Conservation (phyloP, 2,797 vertebrate genomes). For the Helicolenus hilgendorfi region DNA sequence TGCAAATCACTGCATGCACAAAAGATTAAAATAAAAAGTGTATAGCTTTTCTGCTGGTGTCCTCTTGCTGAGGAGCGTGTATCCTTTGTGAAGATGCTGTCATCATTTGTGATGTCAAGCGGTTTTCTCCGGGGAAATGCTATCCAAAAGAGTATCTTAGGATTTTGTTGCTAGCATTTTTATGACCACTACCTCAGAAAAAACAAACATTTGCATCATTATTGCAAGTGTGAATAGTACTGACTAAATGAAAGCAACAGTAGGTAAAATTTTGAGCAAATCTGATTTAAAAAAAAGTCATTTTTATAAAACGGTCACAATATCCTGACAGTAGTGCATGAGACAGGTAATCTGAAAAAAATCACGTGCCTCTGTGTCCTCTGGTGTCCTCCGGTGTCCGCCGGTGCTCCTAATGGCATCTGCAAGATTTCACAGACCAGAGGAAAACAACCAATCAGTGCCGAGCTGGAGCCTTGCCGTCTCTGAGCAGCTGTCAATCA, state of each 20-base stretch:
- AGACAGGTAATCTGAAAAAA: too few relatives aligned
- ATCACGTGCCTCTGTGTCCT: too few relatives aligned
- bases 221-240: slow-evolving; percentile 6
- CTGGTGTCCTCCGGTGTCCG: too few relatives aligned
- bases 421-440: too few relatives aligned
- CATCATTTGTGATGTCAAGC: slow-evolving; percentile 30
- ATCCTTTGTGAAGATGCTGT: slow-evolving; percentile 27
- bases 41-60: slow-evolving; percentile 10
- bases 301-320: too few relatives aligned
- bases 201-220: slow-evolving; percentile 35
- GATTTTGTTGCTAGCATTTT: not conserved
- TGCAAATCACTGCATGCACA: slow-evolving; percentile 60
- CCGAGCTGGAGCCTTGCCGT: too few relatives aligned
- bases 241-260: slow-evolving; percentile 33
- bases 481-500: too few relatives aligned
- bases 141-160: not conserved
- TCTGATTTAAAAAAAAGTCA: too few relatives aligned
- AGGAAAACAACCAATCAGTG: too few relatives aligned
- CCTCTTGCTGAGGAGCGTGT: slow-evolving; percentile 9
- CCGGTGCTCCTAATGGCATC: too few relatives aligned
- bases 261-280: too few relatives aligned
- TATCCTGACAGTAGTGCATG: too few relatives aligned
- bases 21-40: slow-evolving; percentile 27
- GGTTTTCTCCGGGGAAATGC: slow-evolving; percentile 26
- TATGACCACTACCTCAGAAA: slow-evolving; percentile 11